Evolutionary conservation across 2,113 vertebrate species (phyloP).

Genomic region (Ancistrus triradiatus): DNA sequence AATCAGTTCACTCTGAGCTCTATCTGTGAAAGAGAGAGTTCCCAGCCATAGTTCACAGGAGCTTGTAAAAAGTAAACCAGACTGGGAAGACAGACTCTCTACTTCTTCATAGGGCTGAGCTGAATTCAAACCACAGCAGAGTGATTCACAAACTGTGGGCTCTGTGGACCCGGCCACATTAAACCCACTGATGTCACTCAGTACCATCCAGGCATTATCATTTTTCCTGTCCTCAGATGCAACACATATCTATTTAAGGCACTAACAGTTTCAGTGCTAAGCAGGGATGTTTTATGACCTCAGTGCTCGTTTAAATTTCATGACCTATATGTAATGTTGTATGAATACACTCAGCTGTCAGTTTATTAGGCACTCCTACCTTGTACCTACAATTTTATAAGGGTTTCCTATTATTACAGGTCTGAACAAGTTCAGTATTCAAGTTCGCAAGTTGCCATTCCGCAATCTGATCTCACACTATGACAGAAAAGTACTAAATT

Average conservation of each 20-base stretch:
- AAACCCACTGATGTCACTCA: slow-evolving; percentile 32
- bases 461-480: no score
- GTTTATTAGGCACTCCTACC: neutral
- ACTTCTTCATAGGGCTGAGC: slow-evolving; percentile 47
- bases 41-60: neutral
- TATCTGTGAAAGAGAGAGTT: slow-evolving; percentile 20
- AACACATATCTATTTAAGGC: slow-evolving; percentile 69
- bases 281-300: neutral
- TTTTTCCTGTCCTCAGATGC: slow-evolving; percentile 53
- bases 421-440: no score
- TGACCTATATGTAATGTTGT: neutral
- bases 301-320: neutral
- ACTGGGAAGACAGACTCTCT: slow-evolving; percentile 49
- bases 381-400: no score
- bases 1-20: slow-evolving; percentile 11
- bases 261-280: neutral
- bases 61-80: neutral
- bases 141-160: slow-evolving; percentile 66
- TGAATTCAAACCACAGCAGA: slow-evolving; percentile 49
- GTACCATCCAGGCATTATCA: slow-evolving; percentile 57
- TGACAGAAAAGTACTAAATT: no score
- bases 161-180: slow-evolving; percentile 44
- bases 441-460: no score
- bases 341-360: neutral
- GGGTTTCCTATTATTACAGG: no score